A percentile compares a stretch with the other conserved stretches of the same genome.
Evolutionary conservation across 2,113 vertebrate genomes (phyloP).

Genomic region (Vidua chalybeata): DNA sequence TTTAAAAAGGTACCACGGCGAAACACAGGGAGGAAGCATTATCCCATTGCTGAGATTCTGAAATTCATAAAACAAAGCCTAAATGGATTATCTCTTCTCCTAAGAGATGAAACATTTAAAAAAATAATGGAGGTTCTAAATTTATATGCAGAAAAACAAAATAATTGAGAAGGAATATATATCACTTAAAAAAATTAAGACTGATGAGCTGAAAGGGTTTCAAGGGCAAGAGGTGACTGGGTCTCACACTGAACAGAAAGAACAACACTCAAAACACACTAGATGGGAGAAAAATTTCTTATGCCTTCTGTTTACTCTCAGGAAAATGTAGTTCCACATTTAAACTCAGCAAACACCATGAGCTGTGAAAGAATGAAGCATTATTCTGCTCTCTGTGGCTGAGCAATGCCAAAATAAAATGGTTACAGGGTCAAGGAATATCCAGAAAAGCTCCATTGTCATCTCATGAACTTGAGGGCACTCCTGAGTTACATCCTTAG

Average conservation of each 20-base stretch:
- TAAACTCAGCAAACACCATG: neutral
- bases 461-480: neutral
- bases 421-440: neutral
- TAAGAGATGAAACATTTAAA: neutral
- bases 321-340: neutral
- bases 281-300: neutral
- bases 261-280: neutral
- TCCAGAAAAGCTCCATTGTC: neutral
- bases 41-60: neutral
- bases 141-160: neutral
- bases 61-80: neutral
- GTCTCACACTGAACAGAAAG: neutral
- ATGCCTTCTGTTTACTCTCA: neutral
- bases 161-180: neutral
- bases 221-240: neutral
- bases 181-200: neutral
- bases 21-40: neutral
- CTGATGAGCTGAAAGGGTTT: neutral
- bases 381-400: neutral
- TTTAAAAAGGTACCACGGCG: neutral
- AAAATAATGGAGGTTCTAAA: neutral
- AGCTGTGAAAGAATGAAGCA: neutral
- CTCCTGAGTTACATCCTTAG: neutral
- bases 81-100: neutral
- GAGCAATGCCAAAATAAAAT: neutral